These are phyloP conservation scores for Synaphobranchus kaupii DNA, from an alignment of 2,797 vertebrate genomes.

Conservation along the genomic window DNA sequence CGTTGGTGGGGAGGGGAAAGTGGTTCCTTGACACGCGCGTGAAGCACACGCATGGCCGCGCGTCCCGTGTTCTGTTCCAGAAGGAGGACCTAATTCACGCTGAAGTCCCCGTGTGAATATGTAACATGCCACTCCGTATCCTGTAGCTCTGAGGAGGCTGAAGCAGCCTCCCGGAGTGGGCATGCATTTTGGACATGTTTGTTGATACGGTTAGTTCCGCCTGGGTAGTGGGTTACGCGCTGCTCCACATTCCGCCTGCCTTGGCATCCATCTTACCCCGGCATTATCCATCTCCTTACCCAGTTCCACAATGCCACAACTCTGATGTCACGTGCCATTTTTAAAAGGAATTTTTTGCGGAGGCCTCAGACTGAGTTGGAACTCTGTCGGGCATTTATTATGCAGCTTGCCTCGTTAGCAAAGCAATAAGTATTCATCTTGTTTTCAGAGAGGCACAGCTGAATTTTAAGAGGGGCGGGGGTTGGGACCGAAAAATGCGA, in stretches of 20 bases:
- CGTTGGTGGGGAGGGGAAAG: not conserved
- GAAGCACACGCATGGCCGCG: not conserved
- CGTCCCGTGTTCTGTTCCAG: not conserved
- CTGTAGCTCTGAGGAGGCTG: not conserved
- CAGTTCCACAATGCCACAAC: not conserved
- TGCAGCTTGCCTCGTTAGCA: constrained; percentile 54
- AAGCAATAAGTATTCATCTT: constrained; percentile 68
- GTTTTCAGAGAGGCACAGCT: constrained; percentile 55
- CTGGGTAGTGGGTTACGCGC: not conserved
- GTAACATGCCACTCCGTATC: not conserved
- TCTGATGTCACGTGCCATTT: not conserved
- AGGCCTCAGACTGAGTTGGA: constrained; percentile 43
- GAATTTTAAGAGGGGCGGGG: constrained; percentile 50
- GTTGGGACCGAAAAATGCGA: not conserved
- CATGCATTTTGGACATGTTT: constrained; percentile 1
- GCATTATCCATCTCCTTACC: not conserved
- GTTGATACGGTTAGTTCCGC: constrained; percentile 7
- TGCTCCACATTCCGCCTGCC: constrained; percentile 1
- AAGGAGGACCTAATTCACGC: not conserved
- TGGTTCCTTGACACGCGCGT: not conserved
- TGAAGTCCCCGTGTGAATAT: not conserved
- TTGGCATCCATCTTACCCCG: constrained; percentile 21
- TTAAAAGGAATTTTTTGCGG: not conserved
- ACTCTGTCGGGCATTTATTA: constrained; percentile 46
- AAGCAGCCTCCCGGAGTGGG: constrained; percentile 5